Evolutionary conservation across 1,140 invertebrate species (phyloP).

Genomic region (Drosophila virilis): DNA sequence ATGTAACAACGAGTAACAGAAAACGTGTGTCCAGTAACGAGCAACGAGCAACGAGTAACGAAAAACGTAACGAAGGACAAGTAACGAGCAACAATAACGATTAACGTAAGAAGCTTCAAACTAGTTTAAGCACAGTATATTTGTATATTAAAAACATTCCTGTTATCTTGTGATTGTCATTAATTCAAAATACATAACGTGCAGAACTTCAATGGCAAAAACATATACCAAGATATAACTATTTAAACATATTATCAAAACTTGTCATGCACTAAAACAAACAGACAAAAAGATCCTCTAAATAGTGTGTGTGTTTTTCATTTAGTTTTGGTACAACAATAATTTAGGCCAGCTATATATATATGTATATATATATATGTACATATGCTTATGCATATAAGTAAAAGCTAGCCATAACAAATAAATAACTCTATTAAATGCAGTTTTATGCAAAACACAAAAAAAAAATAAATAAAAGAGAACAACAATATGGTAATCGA

Average conservation of each 20-base stretch:
- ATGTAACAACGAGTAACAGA: neutral
- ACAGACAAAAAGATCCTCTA: conserved; percentile 7
- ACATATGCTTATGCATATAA: conserved; percentile 21
- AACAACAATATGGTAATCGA: neutral
- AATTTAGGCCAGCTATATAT: conserved; percentile 13
- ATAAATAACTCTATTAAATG: conserved; percentile 14
- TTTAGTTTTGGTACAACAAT: neutral
- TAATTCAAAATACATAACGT: neutral
- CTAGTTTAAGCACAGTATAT: neutral
- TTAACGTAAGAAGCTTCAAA: conserved; percentile 12
- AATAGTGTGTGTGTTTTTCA: too few species aligned
- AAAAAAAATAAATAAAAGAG: conserved; percentile 5
- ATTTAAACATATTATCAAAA: neutral
- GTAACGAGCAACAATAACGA: conserved; percentile 13
- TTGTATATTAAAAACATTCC: neutral
- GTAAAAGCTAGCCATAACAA: conserved; percentile 29
- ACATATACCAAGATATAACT: too few species aligned
- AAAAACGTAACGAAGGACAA: neutral
- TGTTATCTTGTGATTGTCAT: conserved; percentile 4
- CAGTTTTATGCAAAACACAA: conserved; percentile 26
- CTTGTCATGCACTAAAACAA: conserved; percentile 15
- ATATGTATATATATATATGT: conserved; percentile 7
- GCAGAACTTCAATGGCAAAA: too few species aligned
- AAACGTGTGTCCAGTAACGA: neutral
- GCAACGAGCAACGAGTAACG: conserved; percentile 9